Conservation (phyloP, 2,113 vertebrate genomes). For the Dicentrarchus labrax region DNA sequence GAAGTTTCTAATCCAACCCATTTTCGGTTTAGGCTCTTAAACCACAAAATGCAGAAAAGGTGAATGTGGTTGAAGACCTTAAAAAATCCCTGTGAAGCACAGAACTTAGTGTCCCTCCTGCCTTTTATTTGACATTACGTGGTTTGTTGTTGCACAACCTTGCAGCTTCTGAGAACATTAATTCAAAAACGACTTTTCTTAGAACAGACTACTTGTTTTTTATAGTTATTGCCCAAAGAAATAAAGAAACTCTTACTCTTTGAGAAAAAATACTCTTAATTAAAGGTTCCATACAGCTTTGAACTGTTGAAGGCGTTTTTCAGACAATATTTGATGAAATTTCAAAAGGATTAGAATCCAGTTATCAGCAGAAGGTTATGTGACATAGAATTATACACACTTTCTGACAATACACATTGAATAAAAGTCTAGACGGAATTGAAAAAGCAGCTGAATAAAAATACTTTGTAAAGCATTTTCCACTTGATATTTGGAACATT, state of each 20-base stretch:
- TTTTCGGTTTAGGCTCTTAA: not conserved
- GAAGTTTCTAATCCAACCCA: not conserved
- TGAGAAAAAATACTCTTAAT: not conserved
- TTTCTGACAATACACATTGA: not conserved
- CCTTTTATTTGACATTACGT: not conserved
- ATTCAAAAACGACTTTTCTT: not conserved
- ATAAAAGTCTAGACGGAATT: not conserved
- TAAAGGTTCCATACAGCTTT: not conserved
- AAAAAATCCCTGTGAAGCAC: not conserved
- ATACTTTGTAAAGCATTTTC: not conserved
- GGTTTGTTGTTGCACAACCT: not conserved
- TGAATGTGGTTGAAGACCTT: not conserved
- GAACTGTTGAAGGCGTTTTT: not conserved
- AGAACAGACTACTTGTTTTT: not conserved
- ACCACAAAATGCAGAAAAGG: not conserved
- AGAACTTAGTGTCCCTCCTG: not conserved
- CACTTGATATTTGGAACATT: not conserved
- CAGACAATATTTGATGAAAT: conserved; percentile 2
- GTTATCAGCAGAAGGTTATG: not conserved
- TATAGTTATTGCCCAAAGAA: not conserved
- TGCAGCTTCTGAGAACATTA: not conserved
- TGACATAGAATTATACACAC: not conserved
- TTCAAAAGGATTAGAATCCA: not conserved
- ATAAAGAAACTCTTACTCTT: not conserved
- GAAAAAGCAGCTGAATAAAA: not conserved